Conservation (phyloP, 2,888 invertebrate species). For the Stenodema calcarata region DNA sequence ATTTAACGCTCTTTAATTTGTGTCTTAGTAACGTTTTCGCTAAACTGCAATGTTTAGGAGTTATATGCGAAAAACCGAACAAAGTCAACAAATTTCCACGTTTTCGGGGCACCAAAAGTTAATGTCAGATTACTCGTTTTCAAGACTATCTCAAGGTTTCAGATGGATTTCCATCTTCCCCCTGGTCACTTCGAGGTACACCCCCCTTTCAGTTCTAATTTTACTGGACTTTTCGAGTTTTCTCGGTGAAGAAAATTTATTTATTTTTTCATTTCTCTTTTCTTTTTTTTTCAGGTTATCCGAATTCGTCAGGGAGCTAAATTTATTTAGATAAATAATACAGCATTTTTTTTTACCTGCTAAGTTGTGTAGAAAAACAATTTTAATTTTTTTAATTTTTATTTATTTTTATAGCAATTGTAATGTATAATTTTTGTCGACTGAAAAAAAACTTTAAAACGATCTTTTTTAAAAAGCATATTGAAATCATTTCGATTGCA, state of each 20-base stretch:
- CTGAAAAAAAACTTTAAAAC: not conserved
- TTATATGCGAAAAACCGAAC: too few relatives aligned
- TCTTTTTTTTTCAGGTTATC: not conserved
- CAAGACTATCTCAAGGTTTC: too few relatives aligned
- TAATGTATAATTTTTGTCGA: not conserved
- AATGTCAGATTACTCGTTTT: too few relatives aligned
- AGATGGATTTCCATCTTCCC: too few relatives aligned
- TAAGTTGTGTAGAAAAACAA: not conserved
- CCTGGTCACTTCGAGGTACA: too few relatives aligned
- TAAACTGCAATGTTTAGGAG: too few relatives aligned
- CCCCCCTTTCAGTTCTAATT: too few relatives aligned
- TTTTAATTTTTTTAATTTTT: not conserved
- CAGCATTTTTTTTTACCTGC: too few relatives aligned
- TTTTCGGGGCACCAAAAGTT: too few relatives aligned
- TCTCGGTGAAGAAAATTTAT: not conserved
- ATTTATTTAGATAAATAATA: not conserved
- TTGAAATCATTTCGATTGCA: not conserved
- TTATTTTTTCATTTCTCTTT: not conserved
- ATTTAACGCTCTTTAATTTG: too few relatives aligned
- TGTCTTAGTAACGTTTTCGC: too few relatives aligned
- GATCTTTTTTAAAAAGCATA: not conserved
- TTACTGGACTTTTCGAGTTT: not conserved
- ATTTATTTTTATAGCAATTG: not conserved
- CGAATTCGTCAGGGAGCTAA: not conserved
- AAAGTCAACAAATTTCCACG: too few relatives aligned